These are phyloP conservation scores for Monopterus albus DNA, from an alignment of 2,113 vertebrate genomes.

Conservation along the genomic window DNA sequence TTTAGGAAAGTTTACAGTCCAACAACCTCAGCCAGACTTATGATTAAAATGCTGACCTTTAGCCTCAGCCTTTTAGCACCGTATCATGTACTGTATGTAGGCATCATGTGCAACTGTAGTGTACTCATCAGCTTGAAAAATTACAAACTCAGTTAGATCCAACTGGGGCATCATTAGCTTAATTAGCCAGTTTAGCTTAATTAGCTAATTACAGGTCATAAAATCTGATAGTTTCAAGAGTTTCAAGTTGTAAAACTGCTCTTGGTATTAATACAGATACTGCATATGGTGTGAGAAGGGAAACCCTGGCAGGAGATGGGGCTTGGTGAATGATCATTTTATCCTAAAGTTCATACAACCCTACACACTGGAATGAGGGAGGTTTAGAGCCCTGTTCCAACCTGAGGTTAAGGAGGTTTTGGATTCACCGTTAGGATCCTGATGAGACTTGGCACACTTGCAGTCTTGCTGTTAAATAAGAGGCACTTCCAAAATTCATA, in stretches of 20 bases:
- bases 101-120: too few relatives aligned
- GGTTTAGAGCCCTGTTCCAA: background rate
- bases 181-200: too few relatives aligned
- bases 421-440: conserved; percentile 9
- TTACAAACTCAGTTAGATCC: too few relatives aligned
- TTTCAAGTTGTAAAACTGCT: background rate
- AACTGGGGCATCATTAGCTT: too few relatives aligned
- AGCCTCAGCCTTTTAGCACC: too few relatives aligned
- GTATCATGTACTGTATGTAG: too few relatives aligned
- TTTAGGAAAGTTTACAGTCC: too few relatives aligned
- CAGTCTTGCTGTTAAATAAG: background rate
- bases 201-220: too few relatives aligned
- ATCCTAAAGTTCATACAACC: background rate
- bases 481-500: conserved; percentile 1
- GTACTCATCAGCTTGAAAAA: too few relatives aligned
- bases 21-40: too few relatives aligned
- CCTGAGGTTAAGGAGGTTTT: conserved; percentile 3
- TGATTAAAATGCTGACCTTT: too few relatives aligned
- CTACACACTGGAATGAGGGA: background rate
- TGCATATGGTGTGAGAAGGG: background rate
- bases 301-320: conserved; percentile 2
- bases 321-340: too few relatives aligned
- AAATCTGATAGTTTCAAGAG: background rate
- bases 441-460: background rate
- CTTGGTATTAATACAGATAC: background rate